phyloP scores from a whole-genome alignment of 2,797 vertebrate genomes.

The Adrianichthys oophorus region DNA sequence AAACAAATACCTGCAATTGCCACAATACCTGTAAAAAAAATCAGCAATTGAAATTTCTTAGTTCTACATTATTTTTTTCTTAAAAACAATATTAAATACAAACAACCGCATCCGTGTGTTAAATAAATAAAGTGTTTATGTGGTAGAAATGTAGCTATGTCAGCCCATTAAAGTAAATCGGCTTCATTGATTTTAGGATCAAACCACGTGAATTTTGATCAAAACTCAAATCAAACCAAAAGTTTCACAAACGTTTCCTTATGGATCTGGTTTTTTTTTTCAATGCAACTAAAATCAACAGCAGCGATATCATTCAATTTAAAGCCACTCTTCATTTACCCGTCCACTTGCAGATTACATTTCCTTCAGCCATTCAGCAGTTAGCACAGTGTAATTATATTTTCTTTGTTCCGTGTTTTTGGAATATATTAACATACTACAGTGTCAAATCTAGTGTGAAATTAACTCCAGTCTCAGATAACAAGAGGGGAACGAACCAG shows the following conservation, averaged over 20 bases:
- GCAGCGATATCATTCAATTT: constrained; percentile 11
- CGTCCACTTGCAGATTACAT: constrained; percentile 24
- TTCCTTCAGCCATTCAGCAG: constrained; percentile 21
- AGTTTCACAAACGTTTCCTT: background rate
- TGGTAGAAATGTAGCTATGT: too few relatives aligned
- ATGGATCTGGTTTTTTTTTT: background rate
- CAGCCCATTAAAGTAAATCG: too few relatives aligned
- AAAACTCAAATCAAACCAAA: too few relatives aligned
- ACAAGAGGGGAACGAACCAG: constrained; percentile 16
- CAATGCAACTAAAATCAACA: constrained; percentile 3
- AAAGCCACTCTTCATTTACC: constrained; percentile 38
- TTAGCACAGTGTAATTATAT: constrained; percentile 29
- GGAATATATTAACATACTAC: constrained; percentile 16
- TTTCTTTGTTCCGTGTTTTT: constrained; percentile 22
- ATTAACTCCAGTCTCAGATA: constrained; percentile 33
- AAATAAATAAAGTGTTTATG: too few relatives aligned
- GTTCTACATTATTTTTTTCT: too few relatives aligned
- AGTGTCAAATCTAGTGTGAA: constrained; percentile 38
- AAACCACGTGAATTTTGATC: too few relatives aligned
- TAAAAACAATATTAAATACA: too few relatives aligned
- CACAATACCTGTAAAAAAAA: too few relatives aligned
- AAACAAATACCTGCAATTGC: too few relatives aligned
- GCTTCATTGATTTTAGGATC: too few relatives aligned
- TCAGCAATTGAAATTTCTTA: too few relatives aligned
- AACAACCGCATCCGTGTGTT: too few relatives aligned